Evolutionary conservation across 2,797 vertebrate species (phyloP).

Genomic region (Allobates femoralis): DNA sequence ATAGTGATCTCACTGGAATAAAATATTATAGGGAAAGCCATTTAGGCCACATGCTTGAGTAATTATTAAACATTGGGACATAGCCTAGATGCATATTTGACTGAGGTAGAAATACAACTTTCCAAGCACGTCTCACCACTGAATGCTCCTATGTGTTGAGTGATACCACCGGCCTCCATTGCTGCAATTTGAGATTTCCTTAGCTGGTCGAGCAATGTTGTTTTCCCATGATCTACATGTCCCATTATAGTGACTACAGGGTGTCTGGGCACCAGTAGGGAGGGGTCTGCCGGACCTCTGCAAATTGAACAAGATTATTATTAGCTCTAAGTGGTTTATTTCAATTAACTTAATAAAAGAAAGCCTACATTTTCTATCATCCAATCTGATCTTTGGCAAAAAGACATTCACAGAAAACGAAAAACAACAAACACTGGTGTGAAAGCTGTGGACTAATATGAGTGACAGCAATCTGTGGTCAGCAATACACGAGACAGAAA

Average conservation of each 20-base stretch:
- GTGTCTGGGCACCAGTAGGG: conserved; percentile 77
- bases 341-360: too few species aligned
- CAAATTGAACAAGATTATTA: conserved; percentile 33
- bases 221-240: conserved; percentile 96
- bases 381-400: too few species aligned
- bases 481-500: background rate
- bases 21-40: background rate
- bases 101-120: background rate
- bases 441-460: too few species aligned
- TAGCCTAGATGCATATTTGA: background rate
- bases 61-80: background rate
- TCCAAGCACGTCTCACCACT: conserved; percentile 77
- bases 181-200: conserved; percentile 87
- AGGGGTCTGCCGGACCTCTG: conserved; percentile 79
- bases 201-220: conserved; percentile 90
- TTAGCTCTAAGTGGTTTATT: too few species aligned
- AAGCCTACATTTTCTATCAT: too few species aligned
- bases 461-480: background rate
- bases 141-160: conserved; percentile 96
- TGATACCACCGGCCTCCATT: conserved; percentile 92
- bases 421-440: too few species aligned
- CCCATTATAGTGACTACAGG: conserved; percentile 96
- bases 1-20: background rate
- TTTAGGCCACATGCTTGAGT: background rate
- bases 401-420: too few species aligned